Percentiles rank a stretch among this genome's conserved stretches.
Conservation (phyloP, 2,113 vertebrate genomes). For the Myotis davidii region DNA sequence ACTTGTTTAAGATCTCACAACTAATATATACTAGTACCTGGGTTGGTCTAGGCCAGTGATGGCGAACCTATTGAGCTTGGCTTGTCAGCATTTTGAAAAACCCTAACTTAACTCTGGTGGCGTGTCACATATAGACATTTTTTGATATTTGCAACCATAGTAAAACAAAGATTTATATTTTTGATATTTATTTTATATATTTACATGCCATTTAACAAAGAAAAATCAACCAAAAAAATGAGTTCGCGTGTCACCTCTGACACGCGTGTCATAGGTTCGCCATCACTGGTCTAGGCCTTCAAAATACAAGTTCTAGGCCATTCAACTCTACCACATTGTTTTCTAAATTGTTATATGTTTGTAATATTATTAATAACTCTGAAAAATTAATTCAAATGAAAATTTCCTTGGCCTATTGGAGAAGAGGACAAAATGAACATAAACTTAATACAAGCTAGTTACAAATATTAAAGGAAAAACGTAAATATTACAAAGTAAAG, state of each 20-base stretch:
- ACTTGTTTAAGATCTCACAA: neutral
- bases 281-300: neutral
- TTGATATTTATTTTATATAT: too few species aligned
- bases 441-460: neutral
- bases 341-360: conserved; percentile 15
- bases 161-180: too few species aligned
- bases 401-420: neutral
- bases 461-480: neutral
- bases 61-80: too few species aligned
- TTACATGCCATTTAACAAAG: too few species aligned
- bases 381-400: conserved; percentile 4
- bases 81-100: too few species aligned
- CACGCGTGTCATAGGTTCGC: too few species aligned
- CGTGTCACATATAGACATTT: too few species aligned
- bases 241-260: too few species aligned
- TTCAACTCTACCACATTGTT: neutral
- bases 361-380: neutral
- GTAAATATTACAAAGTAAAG: neutral
- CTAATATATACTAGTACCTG: neutral
- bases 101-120: too few species aligned
- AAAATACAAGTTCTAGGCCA: neutral
- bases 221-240: too few species aligned
- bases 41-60: neutral
- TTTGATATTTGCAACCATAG: too few species aligned
- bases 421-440: neutral